Conservation (phyloP, 2,888 invertebrate genomes). For the Melieria crassipennis region DNA sequence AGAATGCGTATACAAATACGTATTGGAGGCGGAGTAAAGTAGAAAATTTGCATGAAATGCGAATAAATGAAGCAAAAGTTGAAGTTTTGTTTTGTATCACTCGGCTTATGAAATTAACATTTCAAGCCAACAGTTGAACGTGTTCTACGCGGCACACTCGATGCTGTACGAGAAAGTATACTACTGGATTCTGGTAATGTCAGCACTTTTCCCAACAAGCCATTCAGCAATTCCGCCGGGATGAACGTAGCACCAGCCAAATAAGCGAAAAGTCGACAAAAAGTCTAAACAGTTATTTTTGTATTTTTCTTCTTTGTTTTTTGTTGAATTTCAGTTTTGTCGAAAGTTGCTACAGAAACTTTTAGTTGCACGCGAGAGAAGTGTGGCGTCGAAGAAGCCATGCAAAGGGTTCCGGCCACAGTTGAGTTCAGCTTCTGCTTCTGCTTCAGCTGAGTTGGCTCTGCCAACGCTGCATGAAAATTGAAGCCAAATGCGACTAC, state of each 20-base stretch:
- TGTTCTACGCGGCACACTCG: not conserved
- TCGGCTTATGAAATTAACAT: conserved; percentile 59
- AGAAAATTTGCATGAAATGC: conserved; percentile 55
- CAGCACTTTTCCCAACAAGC: too few species aligned
- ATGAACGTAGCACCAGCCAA: not conserved
- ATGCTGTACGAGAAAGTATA: not conserved
- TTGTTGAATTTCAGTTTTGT: not conserved
- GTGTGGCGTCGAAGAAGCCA: not conserved
- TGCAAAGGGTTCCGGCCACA: not conserved
- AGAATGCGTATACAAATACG: not conserved
- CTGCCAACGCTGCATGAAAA: conserved; percentile 7
- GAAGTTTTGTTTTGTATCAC: conserved; percentile 48
- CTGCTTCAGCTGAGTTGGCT: not conserved
- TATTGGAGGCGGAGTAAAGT: not conserved
- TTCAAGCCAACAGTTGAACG: conserved; percentile 36
- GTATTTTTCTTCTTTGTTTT: conserved; percentile 40
- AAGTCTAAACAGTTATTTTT: conserved; percentile 53
- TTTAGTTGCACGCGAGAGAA: too few species aligned
- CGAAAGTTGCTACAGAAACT: not conserved
- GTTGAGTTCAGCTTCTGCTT: not conserved
- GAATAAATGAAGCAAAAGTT: conserved; percentile 57
- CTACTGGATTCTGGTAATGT: too few species aligned
- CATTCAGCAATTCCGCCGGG: not conserved
- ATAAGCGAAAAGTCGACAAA: conserved; percentile 56
- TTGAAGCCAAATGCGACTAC: conserved; percentile 7